Evolutionary conservation across 30 jellyfish, hydroid and myxozoan genomes (phyloP).

Genomic region (Hydra vulgaris): DNA sequence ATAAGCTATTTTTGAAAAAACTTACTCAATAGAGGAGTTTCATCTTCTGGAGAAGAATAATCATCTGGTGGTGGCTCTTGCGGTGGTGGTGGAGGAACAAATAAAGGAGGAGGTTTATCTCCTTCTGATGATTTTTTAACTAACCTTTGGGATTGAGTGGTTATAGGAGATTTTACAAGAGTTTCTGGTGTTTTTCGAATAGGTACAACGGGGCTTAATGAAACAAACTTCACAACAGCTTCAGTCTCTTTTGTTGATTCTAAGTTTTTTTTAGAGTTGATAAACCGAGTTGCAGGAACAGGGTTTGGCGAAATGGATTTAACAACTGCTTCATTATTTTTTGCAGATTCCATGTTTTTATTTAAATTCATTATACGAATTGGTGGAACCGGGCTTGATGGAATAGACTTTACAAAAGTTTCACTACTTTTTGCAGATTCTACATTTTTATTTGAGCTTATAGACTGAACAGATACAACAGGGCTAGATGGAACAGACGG

Average conservation of each 20-base stretch:
- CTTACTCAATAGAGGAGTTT: background rate
- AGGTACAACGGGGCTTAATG: too few species aligned
- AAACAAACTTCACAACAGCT: too few species aligned
- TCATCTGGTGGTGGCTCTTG: slow-evolving; percentile 61
- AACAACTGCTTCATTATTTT: too few species aligned
- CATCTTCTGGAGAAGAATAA: slow-evolving; percentile 31
- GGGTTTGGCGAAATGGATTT: too few species aligned
- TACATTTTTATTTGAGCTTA: slow-evolving; percentile 3
- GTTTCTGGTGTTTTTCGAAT: background rate
- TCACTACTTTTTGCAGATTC: too few species aligned
- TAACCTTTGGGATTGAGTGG: slow-evolving; percentile 9
- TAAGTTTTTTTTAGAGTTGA: too few species aligned
- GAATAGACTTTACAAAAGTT: too few species aligned
- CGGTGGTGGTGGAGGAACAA: slow-evolving; percentile 71
- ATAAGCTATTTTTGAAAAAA: background rate
- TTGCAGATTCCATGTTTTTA: too few species aligned
- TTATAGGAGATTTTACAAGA: background rate
- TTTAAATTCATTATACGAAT: too few species aligned
- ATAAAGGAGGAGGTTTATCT: slow-evolving; percentile 37
- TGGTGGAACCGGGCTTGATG: too few species aligned
- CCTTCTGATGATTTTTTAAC: slow-evolving; percentile 4
- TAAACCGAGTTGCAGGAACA: too few species aligned
- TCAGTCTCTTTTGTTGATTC: too few species aligned
- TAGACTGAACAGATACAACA: slow-evolving; percentile 2
- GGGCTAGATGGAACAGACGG: background rate